Evolutionary conservation across 2,888 invertebrate species (phyloP), one percentile per base, ranked within the genome.

Genomic region (Phyto melanocephala): DNA sequence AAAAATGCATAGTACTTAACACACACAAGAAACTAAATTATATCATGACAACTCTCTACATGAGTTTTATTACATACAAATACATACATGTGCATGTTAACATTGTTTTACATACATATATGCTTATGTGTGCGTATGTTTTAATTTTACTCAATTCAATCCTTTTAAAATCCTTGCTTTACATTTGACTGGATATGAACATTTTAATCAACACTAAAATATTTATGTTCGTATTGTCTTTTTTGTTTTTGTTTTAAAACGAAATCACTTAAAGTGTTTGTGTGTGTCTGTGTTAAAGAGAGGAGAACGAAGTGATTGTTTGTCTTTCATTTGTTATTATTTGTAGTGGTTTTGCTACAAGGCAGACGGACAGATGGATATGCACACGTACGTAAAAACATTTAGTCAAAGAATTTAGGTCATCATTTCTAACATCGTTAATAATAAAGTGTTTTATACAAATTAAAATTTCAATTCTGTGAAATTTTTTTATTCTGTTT

Each of bases 151-250:
- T 67, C 50, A 72, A 72, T 79, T 72, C 72, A 72, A 79, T 79
- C 60, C 72, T 72, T 67, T 79, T 79, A 79, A 72, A 72, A 72
- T 72, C 52, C 17, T 65, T 67, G 33, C 60, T 71, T 72, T 79
- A 79, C 79, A 72, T 72, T 60, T 67, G 79, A 79, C 79, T 79
- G 79, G 67, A 72, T 58, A 67, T 67, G 72, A 72, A 67, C 79
- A 79, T 72, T 79, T 79, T 67, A 79, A 79, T 79, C 79, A 79
- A 79, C 72, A 72, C 72, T 79, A 79, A 72, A 60, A 72, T 58
- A 77, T 63, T 70, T 77, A 13, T 54, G 22, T 22, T n/a, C 35
- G 5, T 37, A 7, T 13, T 54, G 3, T 20, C 2, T 71, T 22
- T 6, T 72, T 62, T 52, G 5, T 42, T 45, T 47, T 47, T 70